Base-by-base conservation (phyloP, 2,113 vertebrate genomes). In the Aramus guarauna region DNA sequence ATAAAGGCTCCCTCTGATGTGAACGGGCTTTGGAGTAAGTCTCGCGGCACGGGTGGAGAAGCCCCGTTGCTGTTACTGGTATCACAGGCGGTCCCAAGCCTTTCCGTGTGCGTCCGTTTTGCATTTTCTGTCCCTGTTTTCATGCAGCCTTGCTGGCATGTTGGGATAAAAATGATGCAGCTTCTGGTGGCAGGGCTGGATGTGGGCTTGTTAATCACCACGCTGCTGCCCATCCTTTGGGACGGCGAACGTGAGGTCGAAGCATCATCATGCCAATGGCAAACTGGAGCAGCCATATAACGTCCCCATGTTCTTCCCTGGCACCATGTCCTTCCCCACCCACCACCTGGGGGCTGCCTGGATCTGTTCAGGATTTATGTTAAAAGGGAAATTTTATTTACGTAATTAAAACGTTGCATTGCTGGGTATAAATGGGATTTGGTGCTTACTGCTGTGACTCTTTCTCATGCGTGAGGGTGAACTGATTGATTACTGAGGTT, bases 401-500 rank as follows among this genome's bases (percentile, higher is more conserved):
- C 1, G 3, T 91, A 94, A 95, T 96, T 96, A 96, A 93, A 96
- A 23, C 2, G 0, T 81, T 2, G 6, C 34, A 47, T 27, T 75
- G 86, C 69, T 76, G 91, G 71, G 30, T 91, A 75, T 84, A 87
- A 95, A 96, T 90, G 84, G 92, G 92, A 95, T 96, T 96, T 92
- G 92, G 34, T 91, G 73, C 86, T 95, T 74, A 91, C 58, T 39
- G 89, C 95, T 92, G 92, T 66, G 86, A 48, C 69, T 95, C 76
- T 78, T 92, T 92, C 80, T 95, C 91, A 85, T 72, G 92, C 26
- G 6, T 78, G 78, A 95, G 94, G 86, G 91, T 85, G 94, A 96
- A 91, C 92, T 84, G 96, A 97, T 94, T 92, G 94, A 96, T 97
- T 97, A 92, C 91, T 89, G 95, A 90, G 95, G 94, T 94, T 90